phyloP scores from a whole-genome alignment of 1,140 invertebrate species.

The Micrasema minimum region DNA sequence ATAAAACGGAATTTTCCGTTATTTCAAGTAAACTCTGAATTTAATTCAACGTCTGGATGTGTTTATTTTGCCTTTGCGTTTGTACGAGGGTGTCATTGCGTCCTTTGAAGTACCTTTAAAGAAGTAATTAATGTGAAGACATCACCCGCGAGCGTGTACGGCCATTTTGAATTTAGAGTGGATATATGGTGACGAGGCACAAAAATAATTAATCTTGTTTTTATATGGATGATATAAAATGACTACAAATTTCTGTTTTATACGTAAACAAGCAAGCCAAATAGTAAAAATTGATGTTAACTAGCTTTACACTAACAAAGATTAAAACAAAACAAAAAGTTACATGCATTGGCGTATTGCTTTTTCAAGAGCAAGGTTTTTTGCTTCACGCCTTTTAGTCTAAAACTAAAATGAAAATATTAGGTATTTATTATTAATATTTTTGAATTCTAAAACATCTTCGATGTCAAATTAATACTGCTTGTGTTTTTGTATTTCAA shows the following conservation, averaged over 20 bases:
- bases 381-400: background rate
- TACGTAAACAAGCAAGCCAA: conserved; percentile 15
- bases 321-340: too few species aligned
- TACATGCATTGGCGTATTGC: background rate
- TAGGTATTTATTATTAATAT: background rate
- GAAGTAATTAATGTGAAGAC: background rate
- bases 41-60: too few species aligned
- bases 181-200: conserved; percentile 1
- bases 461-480: too few species aligned
- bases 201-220: conserved; percentile 2
- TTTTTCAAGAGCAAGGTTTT: background rate
- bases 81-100: background rate
- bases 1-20: background rate
- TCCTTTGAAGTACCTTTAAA: background rate
- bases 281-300: conserved; percentile 10
- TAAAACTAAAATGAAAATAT: background rate
- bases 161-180: conserved; percentile 15
- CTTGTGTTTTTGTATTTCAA: too few species aligned
- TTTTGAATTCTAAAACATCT: too few species aligned
- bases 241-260: conserved; percentile 18
- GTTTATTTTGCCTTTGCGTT: too few species aligned
- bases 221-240: background rate
- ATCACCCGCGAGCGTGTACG: background rate
- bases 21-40: background rate
- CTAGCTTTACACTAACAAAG: too few species aligned